Evolutionary conservation across 37 sponge, comb jelly and placozoan genomes (phyloP).

Genomic region (Oopsacas minuta): DNA sequence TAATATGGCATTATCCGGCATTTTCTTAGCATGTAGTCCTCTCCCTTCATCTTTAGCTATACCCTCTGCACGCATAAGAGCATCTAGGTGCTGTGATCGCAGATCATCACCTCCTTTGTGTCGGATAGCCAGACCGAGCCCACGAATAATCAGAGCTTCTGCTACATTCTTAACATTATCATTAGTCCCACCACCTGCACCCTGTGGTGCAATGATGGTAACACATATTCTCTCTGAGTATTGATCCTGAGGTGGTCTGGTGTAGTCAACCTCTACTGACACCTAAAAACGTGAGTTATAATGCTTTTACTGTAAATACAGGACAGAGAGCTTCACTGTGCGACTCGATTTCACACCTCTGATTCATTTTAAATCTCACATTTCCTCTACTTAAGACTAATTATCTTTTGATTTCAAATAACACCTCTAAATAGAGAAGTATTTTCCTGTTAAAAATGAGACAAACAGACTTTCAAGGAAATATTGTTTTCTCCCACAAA

Average conservation of each 20-base stretch:
- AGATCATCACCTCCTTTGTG: slow-evolving; percentile 85
- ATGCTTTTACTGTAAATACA: too few relatives aligned
- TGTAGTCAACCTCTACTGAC: slow-evolving; percentile 79
- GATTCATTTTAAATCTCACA: too few relatives aligned
- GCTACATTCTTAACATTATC: slow-evolving; percentile 70
- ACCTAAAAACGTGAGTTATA: slow-evolving; percentile 43
- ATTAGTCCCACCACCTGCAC: background rate
- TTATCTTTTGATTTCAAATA: too few relatives aligned
- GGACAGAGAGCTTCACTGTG: too few relatives aligned
- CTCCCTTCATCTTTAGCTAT: slow-evolving; percentile 68
- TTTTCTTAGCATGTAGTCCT: slow-evolving; percentile 63
- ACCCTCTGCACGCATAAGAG: slow-evolving; percentile 64
- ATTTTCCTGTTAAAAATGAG: too few relatives aligned
- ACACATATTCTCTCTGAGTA: slow-evolving; percentile 83
- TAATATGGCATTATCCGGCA: slow-evolving; percentile 36
- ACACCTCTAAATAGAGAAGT: too few relatives aligned
- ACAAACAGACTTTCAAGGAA: too few relatives aligned
- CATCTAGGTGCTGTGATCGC: slow-evolving; percentile 76
- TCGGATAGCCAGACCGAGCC: slow-evolving; percentile 53
- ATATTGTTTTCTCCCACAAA: too few relatives aligned
- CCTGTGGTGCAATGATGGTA: slow-evolving; percentile 25
- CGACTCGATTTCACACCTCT: too few relatives aligned
- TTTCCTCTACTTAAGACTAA: too few relatives aligned
- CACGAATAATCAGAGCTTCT: slow-evolving; percentile 89
- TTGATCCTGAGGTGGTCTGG: slow-evolving; percentile 75